phyloP scores from a whole-genome alignment of 30 jellyfish, hydroid and myxozoan species.

The Hydractinia echinata region DNA sequence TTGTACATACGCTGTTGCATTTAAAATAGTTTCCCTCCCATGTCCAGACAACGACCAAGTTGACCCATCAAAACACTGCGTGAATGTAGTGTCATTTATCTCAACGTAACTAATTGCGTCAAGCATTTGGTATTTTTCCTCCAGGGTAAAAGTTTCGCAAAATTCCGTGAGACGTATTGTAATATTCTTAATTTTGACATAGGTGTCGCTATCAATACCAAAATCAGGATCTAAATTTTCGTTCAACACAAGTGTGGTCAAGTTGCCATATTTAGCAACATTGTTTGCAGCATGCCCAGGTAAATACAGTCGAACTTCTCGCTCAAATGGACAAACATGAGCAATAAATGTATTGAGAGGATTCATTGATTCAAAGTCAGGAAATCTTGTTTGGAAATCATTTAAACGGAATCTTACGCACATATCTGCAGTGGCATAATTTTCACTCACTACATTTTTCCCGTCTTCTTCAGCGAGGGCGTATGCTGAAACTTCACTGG shows the following conservation, averaged over 20 bases:
- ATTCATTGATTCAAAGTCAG: background rate
- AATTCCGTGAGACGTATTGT: no score
- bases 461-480: background rate
- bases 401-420: background rate
- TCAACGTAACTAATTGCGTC: background rate
- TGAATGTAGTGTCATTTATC: background rate
- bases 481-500: background rate
- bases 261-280: background rate
- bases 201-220: background rate
- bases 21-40: background rate
- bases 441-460: background rate
- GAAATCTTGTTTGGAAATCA: background rate
- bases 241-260: background rate
- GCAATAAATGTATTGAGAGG: background rate
- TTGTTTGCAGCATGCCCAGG: background rate
- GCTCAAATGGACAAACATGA: background rate
- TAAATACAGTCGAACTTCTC: background rate
- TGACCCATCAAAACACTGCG: background rate
- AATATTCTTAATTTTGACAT: background rate
- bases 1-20: background rate
- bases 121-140: background rate
- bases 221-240: background rate
- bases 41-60: background rate
- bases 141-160: background rate
- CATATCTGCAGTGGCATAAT: background rate